Base-by-base conservation (phyloP, 2,113 vertebrate species). In the Clarias macrocephalus region DNA sequence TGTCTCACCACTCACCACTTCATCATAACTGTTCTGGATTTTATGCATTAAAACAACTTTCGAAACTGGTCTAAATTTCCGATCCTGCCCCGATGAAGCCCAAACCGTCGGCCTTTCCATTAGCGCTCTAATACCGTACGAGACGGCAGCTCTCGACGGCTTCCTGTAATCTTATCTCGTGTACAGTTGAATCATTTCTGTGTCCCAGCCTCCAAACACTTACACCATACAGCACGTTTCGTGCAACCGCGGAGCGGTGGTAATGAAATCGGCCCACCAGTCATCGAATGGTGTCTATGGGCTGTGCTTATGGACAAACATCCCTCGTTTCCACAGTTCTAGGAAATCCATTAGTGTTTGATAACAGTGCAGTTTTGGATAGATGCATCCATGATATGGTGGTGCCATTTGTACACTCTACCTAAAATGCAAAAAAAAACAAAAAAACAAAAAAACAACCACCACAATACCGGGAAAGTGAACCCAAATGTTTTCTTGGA, bases 301-400 rank as follows among this genome's bases (percentile, higher is more conserved):
- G 63, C 33, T 57, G 52, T 77, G 88, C 66, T 88, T 87, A 79
- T 42, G 28, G 72, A 63, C 70, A 89, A 88, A 82, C 80, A 56
- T 18, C 56, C 75, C 13, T 65, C 19, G 33, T 73, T 83, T 86
- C 70, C 25, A 4, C 30, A 63, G 25, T 88, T 85, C 85, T 37
- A 60, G 57, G 57, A 88, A 84, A 83, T 86, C 80, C 73, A 75
- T 77, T 72, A 88, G 75, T 73, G 85, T 80, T 73, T 76, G 57
- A 87, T 52, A 65, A 86, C 77, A 86, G 33, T 8, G 13, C 2
- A 1, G 28, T 57, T 33, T 73, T 52, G 54, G 56, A 30, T 9
- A 28, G 21, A n/a, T 52, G 66, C 42, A 37, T 77, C 16, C 16
- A 79, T 52, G 21, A 80, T n/a, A 83, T 57, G 30, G 63, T 42